These are phyloP conservation scores for Chaetodon trifasciatus DNA, from an alignment of 2,797 vertebrate species.

Conservation along the genomic window DNA sequence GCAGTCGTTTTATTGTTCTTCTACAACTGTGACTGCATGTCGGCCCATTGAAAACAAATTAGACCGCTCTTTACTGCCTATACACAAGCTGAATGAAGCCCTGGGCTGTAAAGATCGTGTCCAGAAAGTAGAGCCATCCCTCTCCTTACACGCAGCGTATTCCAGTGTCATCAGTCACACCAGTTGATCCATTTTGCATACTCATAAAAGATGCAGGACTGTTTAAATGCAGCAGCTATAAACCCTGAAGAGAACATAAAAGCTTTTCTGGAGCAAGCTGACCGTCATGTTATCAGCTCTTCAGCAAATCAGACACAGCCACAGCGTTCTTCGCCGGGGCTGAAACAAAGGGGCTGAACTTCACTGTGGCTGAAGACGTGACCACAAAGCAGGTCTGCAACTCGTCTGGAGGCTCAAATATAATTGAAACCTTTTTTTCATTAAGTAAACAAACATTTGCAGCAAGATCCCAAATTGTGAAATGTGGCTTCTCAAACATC, in stretches of 20 bases:
- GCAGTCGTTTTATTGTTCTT: background rate
- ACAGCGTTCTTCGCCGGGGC: background rate
- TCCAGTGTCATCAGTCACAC: background rate
- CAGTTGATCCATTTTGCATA: background rate
- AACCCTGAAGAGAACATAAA: background rate
- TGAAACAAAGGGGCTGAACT: background rate
- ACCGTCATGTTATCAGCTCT: background rate
- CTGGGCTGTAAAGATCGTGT: background rate
- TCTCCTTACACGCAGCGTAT: background rate
- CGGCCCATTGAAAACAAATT: background rate
- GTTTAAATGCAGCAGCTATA: background rate
- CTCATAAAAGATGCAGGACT: background rate
- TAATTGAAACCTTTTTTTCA: background rate
- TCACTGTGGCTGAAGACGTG: background rate
- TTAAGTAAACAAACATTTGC: background rate
- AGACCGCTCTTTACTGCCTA: background rate
- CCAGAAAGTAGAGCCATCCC: background rate
- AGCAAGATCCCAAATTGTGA: background rate
- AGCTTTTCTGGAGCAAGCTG: background rate
- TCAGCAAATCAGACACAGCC: background rate
- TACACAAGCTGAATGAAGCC: background rate
- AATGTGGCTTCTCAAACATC: background rate
- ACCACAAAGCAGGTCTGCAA: background rate
- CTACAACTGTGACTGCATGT: background rate
- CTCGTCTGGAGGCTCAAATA: background rate